phyloP scores from a whole-genome alignment of 1,140 invertebrate genomes.

The Nasonia longicornis region DNA sequence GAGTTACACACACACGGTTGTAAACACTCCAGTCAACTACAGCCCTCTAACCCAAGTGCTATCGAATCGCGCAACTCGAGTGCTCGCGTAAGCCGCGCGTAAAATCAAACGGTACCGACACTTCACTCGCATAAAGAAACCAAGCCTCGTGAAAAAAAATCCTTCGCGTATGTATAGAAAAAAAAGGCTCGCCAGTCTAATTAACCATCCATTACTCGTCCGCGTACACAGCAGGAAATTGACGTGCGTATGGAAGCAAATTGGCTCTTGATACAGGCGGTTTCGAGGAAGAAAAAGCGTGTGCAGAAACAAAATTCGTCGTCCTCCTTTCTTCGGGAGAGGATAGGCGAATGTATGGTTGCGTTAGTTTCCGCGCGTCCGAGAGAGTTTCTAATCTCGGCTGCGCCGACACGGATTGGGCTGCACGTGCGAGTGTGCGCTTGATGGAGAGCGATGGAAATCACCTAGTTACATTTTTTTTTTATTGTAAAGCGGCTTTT shows the following conservation, averaged over 20 bases:
- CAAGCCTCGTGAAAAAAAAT: neutral
- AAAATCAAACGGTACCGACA: slow-evolving; percentile 14
- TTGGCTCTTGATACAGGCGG: neutral
- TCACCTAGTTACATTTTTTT: too few relatives aligned
- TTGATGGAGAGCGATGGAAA: too few relatives aligned
- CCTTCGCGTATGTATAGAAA: neutral
- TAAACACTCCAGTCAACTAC: neutral
- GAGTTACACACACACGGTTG: too few relatives aligned
- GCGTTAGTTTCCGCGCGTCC: neutral
- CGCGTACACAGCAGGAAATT: neutral
- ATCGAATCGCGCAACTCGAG: neutral
- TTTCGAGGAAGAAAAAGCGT: neutral
- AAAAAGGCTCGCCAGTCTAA: neutral
- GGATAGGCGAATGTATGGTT: neutral
- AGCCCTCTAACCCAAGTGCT: neutral
- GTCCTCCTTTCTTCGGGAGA: slow-evolving; percentile 15
- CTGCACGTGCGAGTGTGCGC: neutral
- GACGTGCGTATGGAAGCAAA: neutral
- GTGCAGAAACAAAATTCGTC: neutral
- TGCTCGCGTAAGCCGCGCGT: neutral
- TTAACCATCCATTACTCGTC: neutral
- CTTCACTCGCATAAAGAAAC: neutral
- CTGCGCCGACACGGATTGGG: neutral
- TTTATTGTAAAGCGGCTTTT: too few relatives aligned
- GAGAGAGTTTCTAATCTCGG: slow-evolving; percentile 22